Evolutionary conservation across 2,797 vertebrate species (phyloP).

Genomic region (Neoniphon sammara): DNA sequence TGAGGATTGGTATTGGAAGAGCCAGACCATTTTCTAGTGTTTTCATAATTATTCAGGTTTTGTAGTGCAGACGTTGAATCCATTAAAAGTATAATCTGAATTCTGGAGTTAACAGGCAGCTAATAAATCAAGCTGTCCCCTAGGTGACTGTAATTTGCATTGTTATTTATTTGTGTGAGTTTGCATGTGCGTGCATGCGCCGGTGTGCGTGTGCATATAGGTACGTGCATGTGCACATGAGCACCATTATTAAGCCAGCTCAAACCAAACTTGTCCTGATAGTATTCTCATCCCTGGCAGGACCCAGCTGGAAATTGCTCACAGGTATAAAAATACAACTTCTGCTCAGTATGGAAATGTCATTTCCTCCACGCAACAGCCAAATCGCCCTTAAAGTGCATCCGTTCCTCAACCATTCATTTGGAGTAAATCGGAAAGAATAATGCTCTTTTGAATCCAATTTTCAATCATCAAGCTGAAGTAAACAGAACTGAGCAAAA

Average conservation of each 20-base stretch:
- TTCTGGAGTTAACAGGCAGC: not conserved
- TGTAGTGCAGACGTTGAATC: not conserved
- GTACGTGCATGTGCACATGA: not conserved
- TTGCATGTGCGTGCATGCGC: not conserved
- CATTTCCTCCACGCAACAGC: constrained; percentile 59
- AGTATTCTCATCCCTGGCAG: constrained; percentile 34
- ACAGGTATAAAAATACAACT: constrained; percentile 49
- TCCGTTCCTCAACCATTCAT: constrained; percentile 35
- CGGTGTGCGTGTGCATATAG: not conserved
- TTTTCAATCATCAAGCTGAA: not conserved
- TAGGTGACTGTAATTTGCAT: constrained; percentile 19
- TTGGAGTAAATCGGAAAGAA: not conserved
- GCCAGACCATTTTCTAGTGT: not conserved
- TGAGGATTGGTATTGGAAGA: not conserved
- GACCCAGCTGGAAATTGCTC: constrained; percentile 51
- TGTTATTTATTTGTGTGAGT: not conserved
- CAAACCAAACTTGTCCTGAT: constrained; percentile 23
- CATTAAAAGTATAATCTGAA: not conserved
- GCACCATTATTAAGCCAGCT: constrained; percentile 9
- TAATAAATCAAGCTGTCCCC: constrained; percentile 16
- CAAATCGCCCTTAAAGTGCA: constrained; percentile 46
- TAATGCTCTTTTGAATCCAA: not conserved
- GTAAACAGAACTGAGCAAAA: not conserved
- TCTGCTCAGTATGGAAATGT: constrained; percentile 62
- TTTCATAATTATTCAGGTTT: not conserved